phyloP scores from a whole-genome alignment of 1,140 invertebrate species.

The Drosophila sproati region DNA sequence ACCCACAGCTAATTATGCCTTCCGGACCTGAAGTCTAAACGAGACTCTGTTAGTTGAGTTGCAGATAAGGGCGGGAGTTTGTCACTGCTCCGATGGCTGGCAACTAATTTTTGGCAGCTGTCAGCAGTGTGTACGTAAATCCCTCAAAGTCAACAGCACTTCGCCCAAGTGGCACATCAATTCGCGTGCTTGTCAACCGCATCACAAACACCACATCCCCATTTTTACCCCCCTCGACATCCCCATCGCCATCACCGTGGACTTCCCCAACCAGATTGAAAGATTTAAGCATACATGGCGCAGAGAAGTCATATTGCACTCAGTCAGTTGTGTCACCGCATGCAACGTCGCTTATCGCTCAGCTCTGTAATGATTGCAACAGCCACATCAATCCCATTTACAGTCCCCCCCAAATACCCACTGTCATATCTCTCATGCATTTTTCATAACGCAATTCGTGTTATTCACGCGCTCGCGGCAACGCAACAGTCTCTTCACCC shows the following conservation, averaged over 20 bases:
- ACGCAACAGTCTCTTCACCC: conserved; percentile 7
- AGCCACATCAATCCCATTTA: conserved; percentile 16
- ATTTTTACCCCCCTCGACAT: neutral
- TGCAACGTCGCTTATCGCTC: conserved; percentile 82
- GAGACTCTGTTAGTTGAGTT: neutral
- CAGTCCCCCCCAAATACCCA: conserved; percentile 7
- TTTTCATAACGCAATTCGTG: conserved; percentile 78
- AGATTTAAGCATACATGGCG: conserved; percentile 6
- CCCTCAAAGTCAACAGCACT: conserved; percentile 78
- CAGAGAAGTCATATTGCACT: conserved; percentile 76
- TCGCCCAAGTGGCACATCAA: conserved; percentile 79
- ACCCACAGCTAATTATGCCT: conserved; percentile 65
- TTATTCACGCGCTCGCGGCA: conserved; percentile 70
- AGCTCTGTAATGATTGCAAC: conserved; percentile 75
- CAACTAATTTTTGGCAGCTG: conserved; percentile 77
- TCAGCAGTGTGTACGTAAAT: conserved; percentile 70
- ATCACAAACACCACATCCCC: conserved; percentile 13
- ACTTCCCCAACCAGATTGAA: neutral
- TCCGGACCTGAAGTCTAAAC: conserved; percentile 29
- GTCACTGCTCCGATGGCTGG: conserved; percentile 23
- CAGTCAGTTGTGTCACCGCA: conserved; percentile 72
- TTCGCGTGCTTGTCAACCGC: conserved; percentile 67
- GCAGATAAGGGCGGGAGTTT: conserved; percentile 2
- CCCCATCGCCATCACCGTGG: neutral
- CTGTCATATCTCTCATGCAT: conserved; percentile 61